phyloP scores from a whole-genome alignment of 2,888 invertebrate genomes.

The Calliphora vomitoria region DNA sequence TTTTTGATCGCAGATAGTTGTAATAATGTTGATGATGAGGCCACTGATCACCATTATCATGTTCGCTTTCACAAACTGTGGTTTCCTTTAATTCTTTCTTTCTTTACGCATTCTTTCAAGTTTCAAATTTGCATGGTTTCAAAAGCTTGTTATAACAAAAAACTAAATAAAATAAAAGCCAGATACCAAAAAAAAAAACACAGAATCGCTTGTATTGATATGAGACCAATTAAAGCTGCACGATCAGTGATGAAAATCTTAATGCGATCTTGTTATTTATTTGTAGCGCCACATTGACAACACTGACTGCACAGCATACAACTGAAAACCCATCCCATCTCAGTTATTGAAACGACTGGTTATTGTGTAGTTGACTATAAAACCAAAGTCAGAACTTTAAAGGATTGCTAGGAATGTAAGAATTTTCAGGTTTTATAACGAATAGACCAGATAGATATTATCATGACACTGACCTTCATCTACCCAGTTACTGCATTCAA shows the following conservation, averaged over 20 bases:
- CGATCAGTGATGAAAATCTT: constrained; percentile 77
- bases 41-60: constrained; percentile 30
- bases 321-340: constrained; percentile 11
- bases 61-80: constrained; percentile 41
- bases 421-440: too few species aligned
- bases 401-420: not conserved
- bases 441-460: too few species aligned
- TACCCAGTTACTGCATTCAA: too few species aligned
- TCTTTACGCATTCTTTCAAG: constrained; percentile 48
- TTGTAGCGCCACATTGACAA: constrained; percentile 75
- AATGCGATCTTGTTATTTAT: constrained; percentile 79
- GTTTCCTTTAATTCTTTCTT: constrained; percentile 39
- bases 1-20: constrained; percentile 48
- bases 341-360: constrained; percentile 33
- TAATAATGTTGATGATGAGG: constrained; percentile 53
- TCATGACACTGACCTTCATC: too few species aligned
- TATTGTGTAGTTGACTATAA: constrained; percentile 11
- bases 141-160: constrained; percentile 27
- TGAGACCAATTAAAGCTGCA: constrained; percentile 75
- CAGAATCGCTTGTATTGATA: constrained; percentile 70
- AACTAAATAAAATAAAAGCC: constrained; percentile 9
- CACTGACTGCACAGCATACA: constrained; percentile 59
- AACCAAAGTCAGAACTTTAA: constrained; percentile 26
- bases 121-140: constrained; percentile 35
- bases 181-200: constrained; percentile 43